phyloP scores from a whole-genome alignment of 2,888 invertebrate species.

The Mechanitis mazaeus region DNA sequence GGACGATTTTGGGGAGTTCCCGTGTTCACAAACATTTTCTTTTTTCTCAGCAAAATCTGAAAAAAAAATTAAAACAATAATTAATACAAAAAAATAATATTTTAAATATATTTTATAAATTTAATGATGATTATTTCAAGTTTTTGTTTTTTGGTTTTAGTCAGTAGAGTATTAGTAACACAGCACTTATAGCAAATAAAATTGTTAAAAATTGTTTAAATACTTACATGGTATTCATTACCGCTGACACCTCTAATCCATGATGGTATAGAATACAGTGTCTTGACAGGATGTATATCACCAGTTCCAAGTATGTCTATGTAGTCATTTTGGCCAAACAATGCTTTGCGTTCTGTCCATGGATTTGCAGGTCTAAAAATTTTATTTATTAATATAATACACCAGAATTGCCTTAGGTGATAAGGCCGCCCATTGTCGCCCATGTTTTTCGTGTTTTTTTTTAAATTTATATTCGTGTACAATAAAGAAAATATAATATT shows the following conservation, averaged over 20 bases:
- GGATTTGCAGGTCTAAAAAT: constrained; percentile 79
- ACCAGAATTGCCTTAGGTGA: no score
- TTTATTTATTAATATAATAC: background rate
- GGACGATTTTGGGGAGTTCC: constrained; percentile 80
- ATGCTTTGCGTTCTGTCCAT: constrained; percentile 86
- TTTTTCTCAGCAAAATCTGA: constrained; percentile 81
- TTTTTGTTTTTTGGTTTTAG: no score
- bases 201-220: background rate
- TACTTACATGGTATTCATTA: constrained; percentile 85
- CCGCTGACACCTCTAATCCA: constrained; percentile 93
- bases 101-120: no score
- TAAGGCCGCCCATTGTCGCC: no score
- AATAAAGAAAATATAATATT: no score
- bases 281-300: constrained; percentile 85
- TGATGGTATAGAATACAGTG: constrained; percentile 89
- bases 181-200: no score
- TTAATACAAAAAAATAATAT: no score
- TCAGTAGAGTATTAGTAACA: background rate
- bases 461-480: no score
- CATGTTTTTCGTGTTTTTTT: no score
- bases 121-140: no score
- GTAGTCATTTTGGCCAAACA: constrained; percentile 97
- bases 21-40: constrained; percentile 78
- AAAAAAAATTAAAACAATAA: constrained; percentile 25
- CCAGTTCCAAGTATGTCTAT: constrained; percentile 96